Conservation (phyloP, 1,140 invertebrate species). For the Drosophila serrata region DNA sequence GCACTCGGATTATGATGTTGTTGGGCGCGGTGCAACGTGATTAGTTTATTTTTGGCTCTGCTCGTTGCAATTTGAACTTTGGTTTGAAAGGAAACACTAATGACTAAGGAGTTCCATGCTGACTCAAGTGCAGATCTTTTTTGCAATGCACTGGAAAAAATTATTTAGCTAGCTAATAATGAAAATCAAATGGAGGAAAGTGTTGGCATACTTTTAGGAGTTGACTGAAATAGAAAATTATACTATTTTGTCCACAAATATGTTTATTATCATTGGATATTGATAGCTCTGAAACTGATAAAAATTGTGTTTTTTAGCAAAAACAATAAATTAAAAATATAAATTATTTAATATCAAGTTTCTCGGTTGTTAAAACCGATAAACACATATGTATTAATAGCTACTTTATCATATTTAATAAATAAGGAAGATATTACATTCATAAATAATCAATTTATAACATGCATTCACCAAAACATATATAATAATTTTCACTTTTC, state of each 20-base stretch:
- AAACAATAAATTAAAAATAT: neutral
- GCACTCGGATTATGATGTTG: conserved; percentile 73
- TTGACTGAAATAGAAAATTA: neutral
- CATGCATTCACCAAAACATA: neutral
- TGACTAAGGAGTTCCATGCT: conserved; percentile 27
- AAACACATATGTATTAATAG: no score
- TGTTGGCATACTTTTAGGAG: conserved; percentile 40
- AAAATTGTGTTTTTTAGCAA: neutral
- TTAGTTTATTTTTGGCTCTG: conserved; percentile 72
- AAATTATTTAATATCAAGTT: neutral
- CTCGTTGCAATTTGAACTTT: conserved; percentile 67
- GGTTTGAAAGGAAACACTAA: conserved; percentile 28
- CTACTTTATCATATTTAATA: no score
- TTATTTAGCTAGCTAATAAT: neutral
- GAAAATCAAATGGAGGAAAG: neutral
- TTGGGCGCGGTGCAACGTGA: conserved; percentile 32
- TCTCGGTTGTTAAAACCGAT: no score
- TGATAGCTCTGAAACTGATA: no score
- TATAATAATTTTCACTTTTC: conserved; percentile 1
- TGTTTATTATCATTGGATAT: neutral
- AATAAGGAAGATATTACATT: no score
- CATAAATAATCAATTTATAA: no score
- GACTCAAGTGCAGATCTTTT: conserved; percentile 34
- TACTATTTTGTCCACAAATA: neutral
- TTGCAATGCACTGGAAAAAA: conserved; percentile 40